These are phyloP conservation scores for Sympetrum striolatum DNA, from an alignment of 2,888 invertebrate genomes.

Conservation along the genomic window DNA sequence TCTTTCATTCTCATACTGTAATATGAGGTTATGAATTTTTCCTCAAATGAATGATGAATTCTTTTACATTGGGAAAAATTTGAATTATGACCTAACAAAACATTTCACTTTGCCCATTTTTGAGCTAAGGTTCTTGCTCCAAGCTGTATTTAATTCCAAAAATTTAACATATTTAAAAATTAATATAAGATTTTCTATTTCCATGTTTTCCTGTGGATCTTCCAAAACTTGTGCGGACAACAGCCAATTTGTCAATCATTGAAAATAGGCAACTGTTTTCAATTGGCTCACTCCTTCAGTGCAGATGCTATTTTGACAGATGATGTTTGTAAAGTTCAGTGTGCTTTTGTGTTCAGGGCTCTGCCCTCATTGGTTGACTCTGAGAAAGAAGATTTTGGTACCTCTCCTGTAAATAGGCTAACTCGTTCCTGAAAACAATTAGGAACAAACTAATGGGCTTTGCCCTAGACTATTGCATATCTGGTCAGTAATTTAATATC, in stretches of 20 bases:
- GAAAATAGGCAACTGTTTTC: conserved; percentile 61
- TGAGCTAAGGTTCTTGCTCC: too few relatives aligned
- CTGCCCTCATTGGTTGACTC: conserved; percentile 51
- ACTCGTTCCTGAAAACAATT: not conserved
- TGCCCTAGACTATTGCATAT: conserved; percentile 30
- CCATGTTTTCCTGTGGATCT: not conserved
- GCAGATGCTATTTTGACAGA: conserved; percentile 59
- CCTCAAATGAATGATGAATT: too few relatives aligned
- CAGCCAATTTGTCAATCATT: conserved; percentile 62
- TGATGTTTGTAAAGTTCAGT: conserved; percentile 63
- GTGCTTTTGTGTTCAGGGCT: conserved; percentile 60
- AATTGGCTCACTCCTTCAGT: conserved; percentile 57
- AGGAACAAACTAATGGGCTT: conserved; percentile 13
- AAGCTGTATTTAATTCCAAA: too few relatives aligned
- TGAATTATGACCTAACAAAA: too few relatives aligned
- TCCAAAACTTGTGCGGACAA: not conserved
- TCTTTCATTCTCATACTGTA: too few relatives aligned
- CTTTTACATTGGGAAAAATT: too few relatives aligned
- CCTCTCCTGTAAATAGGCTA: conserved; percentile 9
- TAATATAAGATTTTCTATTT: not conserved
- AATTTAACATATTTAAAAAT: too few relatives aligned
- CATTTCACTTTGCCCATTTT: too few relatives aligned
- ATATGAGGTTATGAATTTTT: too few relatives aligned
- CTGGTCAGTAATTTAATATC: conserved; percentile 43
- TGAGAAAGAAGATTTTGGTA: conserved; percentile 29